phyloP scores from a whole-genome alignment of 2,888 invertebrate species.

The Orchesella flavescens region DNA sequence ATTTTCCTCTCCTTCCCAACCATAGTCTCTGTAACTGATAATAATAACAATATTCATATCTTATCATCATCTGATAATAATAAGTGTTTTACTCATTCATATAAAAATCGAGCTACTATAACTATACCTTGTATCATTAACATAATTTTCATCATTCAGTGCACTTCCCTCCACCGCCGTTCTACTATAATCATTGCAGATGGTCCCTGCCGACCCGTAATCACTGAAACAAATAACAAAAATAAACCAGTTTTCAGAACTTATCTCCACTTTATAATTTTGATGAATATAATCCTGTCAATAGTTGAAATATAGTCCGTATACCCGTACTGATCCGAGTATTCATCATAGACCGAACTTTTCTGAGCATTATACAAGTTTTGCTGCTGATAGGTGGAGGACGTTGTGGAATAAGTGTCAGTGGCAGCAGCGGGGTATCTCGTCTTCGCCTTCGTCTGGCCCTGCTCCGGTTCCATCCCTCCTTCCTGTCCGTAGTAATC shows the following conservation, averaged over 20 bases:
- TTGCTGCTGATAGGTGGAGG: slow-evolving; percentile 65
- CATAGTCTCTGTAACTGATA: slow-evolving; percentile 62
- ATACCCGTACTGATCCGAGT: slow-evolving; percentile 69
- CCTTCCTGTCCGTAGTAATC: slow-evolving; percentile 65
- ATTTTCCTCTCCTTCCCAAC: slow-evolving; percentile 64
- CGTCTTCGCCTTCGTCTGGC: slow-evolving; percentile 33
- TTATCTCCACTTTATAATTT: background rate
- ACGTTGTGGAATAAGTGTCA: slow-evolving; percentile 45
- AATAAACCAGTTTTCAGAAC: background rate
- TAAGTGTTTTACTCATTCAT: background rate
- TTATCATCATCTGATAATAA: background rate
- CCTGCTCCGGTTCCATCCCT: slow-evolving; percentile 15
- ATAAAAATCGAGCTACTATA: background rate
- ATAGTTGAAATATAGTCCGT: background rate
- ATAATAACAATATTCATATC: background rate
- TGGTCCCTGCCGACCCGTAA: slow-evolving; percentile 68
- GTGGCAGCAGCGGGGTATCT: slow-evolving; percentile 32
- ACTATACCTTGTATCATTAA: slow-evolving; percentile 66
- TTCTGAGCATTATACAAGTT: slow-evolving; percentile 67
- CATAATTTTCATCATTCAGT: slow-evolving; percentile 61
- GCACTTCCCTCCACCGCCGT: slow-evolving; percentile 59
- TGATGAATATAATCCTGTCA: background rate
- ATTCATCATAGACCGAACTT: slow-evolving; percentile 71
- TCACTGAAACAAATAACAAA: slow-evolving; percentile 59
- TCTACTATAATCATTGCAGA: slow-evolving; percentile 64